phyloP scores from a whole-genome alignment of 92 coral and sea anemone species.

The Galaxea fascicularis region DNA sequence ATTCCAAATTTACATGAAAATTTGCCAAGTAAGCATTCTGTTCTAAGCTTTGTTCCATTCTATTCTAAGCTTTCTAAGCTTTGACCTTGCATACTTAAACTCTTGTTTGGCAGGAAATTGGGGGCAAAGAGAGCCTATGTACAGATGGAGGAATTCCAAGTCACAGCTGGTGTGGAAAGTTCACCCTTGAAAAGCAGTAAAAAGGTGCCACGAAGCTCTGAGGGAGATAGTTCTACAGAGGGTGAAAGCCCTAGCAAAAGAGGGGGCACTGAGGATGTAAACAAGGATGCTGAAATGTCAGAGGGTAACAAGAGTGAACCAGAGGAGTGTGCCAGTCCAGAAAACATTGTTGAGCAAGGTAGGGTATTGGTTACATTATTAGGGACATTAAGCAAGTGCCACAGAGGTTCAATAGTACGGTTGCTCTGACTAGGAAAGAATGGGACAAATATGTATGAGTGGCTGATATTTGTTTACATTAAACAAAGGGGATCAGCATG shows the following conservation, averaged over 20 bases:
- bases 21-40: too few species aligned
- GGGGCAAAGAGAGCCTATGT: constrained; percentile 9
- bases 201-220: background rate
- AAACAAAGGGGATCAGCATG: too few species aligned
- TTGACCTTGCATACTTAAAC: too few species aligned
- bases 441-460: too few species aligned
- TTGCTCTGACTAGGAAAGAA: too few species aligned
- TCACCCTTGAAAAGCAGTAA: background rate
- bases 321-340: background rate
- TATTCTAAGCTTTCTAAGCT: too few species aligned
- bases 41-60: too few species aligned
- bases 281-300: background rate
- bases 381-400: background rate
- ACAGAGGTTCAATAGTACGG: too few species aligned
- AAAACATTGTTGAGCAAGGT: constrained; percentile 30
- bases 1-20: too few species aligned
- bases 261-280: background rate
- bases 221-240: constrained; percentile 1
- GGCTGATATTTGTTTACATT: too few species aligned
- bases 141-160: background rate
- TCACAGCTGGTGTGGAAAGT: constrained; percentile 3
- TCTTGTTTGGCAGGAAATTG: constrained; percentile 18
- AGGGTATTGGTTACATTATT: background rate
- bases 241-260: background rate
- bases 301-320: constrained; percentile 11